Evolutionary conservation across 2,797 vertebrate genomes (phyloP), one percentile per base, ranked within the genome.

Genomic region (Heliangelus exortis): DNA sequence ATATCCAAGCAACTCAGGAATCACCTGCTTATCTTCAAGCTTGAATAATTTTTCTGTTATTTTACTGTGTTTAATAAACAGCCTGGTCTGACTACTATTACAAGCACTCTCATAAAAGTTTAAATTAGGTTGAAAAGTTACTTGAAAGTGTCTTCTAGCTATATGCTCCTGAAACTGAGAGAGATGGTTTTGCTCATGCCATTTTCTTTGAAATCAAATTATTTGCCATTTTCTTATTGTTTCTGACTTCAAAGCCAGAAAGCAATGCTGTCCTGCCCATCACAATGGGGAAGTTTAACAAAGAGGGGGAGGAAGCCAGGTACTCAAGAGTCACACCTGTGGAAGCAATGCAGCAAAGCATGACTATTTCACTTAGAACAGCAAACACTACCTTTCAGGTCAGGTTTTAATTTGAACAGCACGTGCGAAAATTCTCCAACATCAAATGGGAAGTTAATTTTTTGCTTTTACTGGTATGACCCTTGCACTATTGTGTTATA

Each of bases 401-500:
- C 83, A 94, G 71, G 39, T 39, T 74, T 90, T 81, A 34, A 57
- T 85, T 45, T 68, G 73, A 93, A 71, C 10, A 91, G 75, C 62
- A 83, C 1, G 0, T 31, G 58, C 43, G 89, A 82, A 86, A 84
- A 76, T 59, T 80, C 63, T 79, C 39, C 5, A 50, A 15, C 68
- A 34, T 36, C 75, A 84, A 47, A 69, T 3, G 2, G 57, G 55
- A 94, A 93, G 89, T 79, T 94, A 91, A 86, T 90, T 95, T 96
- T 95, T 89, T 95, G 66, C 87, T 86, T 84, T 88, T 87, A 88
- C 80, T 57, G 51, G 31, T 87, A 79, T 19, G 62, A 97, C 90
- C 89, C 59, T 95, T 97, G 97, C 54, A 94, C 93, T 76, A 66
- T 10, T 48, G 19, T 82, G 87, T 94, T 97, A 94, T 97, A 96